A percentile compares a stretch with the other conserved stretches of the same genome.
Conservation (phyloP, 1,140 invertebrate species). For the Brachionus plicatilis region DNA sequence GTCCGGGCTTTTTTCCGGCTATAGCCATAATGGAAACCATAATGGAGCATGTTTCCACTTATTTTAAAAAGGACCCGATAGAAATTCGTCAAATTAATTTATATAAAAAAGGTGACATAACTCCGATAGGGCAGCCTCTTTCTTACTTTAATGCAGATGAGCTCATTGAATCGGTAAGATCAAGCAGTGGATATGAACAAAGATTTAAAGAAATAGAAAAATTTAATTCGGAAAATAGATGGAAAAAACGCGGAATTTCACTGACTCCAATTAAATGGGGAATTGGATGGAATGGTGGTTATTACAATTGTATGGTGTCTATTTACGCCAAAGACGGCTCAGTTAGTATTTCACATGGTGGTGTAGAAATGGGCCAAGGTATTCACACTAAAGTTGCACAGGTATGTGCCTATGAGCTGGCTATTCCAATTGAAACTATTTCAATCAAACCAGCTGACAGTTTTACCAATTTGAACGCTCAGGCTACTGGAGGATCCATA, state of each 20-base stretch:
- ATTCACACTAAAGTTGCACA: slow-evolving; percentile 70
- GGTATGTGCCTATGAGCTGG: slow-evolving; percentile 68
- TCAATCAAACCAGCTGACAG: slow-evolving; percentile 65
- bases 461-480: slow-evolving; percentile 57
- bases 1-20: slow-evolving; percentile 45
- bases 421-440: slow-evolving; percentile 66
- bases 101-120: slow-evolving; percentile 48
- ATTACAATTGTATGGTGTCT: slow-evolving; percentile 64
- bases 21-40: slow-evolving; percentile 64
- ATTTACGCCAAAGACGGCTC: slow-evolving; percentile 71
- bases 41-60: slow-evolving; percentile 72
- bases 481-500: slow-evolving; percentile 66
- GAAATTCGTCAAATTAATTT: slow-evolving; percentile 56
- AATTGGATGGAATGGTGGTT: slow-evolving; percentile 45
- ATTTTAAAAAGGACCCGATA: slow-evolving; percentile 64
- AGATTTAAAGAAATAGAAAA: not conserved
- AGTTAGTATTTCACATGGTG: slow-evolving; percentile 69
- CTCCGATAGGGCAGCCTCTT: slow-evolving; percentile 45
- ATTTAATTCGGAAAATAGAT: slow-evolving; percentile 45
- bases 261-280: slow-evolving; percentile 49
- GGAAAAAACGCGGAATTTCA: slow-evolving; percentile 50
- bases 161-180: slow-evolving; percentile 43
- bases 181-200: slow-evolving; percentile 41
- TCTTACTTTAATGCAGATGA: slow-evolving; percentile 47
- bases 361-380: slow-evolving; percentile 79